These are phyloP conservation scores for Drosophila colorata DNA, from an alignment of 2,888 invertebrate genomes.

Conservation along the genomic window DNA sequence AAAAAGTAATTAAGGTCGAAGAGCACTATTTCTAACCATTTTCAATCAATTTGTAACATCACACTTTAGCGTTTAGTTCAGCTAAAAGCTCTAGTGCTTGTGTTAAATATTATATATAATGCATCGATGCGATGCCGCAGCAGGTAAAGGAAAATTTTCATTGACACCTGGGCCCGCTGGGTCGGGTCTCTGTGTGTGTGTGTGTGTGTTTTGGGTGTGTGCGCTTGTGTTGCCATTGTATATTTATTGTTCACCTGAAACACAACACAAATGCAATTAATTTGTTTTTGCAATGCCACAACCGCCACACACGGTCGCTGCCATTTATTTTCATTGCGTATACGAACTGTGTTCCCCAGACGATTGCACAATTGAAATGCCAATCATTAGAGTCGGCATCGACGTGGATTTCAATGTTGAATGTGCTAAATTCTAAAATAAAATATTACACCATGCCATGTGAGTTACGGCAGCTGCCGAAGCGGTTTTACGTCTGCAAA, in stretches of 20 bases:
- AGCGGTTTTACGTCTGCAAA: slow-evolving; percentile 11
- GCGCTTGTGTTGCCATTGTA: slow-evolving; percentile 2
- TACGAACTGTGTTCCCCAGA: slow-evolving; percentile 7
- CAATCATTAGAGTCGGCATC: slow-evolving; percentile 17
- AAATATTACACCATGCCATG: slow-evolving; percentile 36
- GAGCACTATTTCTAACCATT: neutral
- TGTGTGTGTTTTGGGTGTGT: neutral
- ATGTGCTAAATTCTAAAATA: slow-evolving; percentile 18
- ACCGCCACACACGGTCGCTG: neutral
- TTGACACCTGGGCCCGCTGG: neutral
- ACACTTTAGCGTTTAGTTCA: neutral
- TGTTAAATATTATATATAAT: neutral
- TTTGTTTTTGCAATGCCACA: slow-evolving; percentile 25
- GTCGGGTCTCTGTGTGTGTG: neutral
- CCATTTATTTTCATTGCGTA: slow-evolving; percentile 20
- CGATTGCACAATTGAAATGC: slow-evolving; percentile 19
- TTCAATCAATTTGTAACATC: neutral
- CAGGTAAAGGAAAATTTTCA: neutral
- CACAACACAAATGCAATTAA: slow-evolving; percentile 42
- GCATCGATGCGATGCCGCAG: neutral
- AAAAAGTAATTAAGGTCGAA: no score
- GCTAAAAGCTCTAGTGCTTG: neutral
- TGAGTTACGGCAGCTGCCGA: slow-evolving; percentile 11
- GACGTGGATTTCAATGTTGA: slow-evolving; percentile 1
- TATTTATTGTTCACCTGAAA: slow-evolving; percentile 13